phyloP scores from a whole-genome alignment of 2,888 invertebrate species.

The Meta bourneti region DNA sequence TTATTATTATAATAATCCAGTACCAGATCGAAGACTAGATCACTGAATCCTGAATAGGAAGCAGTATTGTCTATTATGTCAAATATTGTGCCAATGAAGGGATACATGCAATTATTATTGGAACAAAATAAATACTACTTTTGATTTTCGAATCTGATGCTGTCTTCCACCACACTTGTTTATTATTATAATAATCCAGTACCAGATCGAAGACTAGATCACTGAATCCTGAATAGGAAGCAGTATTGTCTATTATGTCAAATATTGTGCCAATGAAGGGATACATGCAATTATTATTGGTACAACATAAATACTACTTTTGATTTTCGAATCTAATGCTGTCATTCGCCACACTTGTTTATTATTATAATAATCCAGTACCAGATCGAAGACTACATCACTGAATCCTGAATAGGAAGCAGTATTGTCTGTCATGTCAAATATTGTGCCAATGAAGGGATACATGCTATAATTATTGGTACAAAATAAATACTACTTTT shows the following conservation, averaged over 20 bases:
- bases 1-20: too few species aligned
- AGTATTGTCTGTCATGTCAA: slow-evolving; percentile 10
- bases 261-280: slow-evolving; percentile 26
- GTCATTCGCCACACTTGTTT: slow-evolving; percentile 31
- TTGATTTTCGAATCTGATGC: too few species aligned
- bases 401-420: slow-evolving; percentile 24
- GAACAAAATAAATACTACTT: too few species aligned
- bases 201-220: slow-evolving; percentile 7
- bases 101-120: too few species aligned
- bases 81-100: too few species aligned
- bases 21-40: too few species aligned
- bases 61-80: too few species aligned
- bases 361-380: background rate
- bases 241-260: too few species aligned
- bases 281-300: background rate
- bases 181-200: background rate
- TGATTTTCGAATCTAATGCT: background rate
- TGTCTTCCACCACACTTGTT: too few species aligned
- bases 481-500: background rate
- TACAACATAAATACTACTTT: background rate
- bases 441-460: slow-evolving; percentile 32
- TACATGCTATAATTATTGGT: background rate
- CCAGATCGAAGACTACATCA: slow-evolving; percentile 34
- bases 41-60: too few species aligned
- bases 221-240: too few species aligned